These are phyloP conservation scores for Cryptotermes secundus DNA, from an alignment of 1,140 invertebrate genomes.

Conservation along the genomic window DNA sequence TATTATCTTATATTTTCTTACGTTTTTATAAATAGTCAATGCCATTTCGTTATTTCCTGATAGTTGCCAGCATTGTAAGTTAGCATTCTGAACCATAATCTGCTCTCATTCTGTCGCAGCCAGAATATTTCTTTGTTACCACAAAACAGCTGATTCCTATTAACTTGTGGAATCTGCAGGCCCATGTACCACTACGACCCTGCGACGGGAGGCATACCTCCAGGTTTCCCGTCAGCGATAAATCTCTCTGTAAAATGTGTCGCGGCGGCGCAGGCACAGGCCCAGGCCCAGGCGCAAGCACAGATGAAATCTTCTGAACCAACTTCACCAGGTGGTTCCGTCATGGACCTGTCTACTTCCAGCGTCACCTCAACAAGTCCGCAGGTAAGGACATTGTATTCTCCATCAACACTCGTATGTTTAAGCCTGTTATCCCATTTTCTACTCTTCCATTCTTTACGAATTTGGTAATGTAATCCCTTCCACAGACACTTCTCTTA, in stretches of 20 bases:
- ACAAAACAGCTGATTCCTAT: not conserved
- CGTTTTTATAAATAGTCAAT: not conserved
- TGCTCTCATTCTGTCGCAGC: not conserved
- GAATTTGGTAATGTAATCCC: not conserved
- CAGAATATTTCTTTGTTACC: not conserved
- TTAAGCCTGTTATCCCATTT: not conserved
- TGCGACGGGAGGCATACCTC: constrained; percentile 57
- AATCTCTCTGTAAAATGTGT: constrained; percentile 81
- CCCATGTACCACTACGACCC: constrained; percentile 79
- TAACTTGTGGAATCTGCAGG: constrained; percentile 48
- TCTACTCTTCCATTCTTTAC: not conserved
- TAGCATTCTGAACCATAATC: not conserved
- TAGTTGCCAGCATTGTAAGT: not conserved
- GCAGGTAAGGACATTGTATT: constrained; percentile 57
- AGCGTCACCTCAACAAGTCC: constrained; percentile 80
- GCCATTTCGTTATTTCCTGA: not conserved
- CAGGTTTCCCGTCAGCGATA: constrained; percentile 73
- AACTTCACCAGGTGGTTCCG: constrained; percentile 70
- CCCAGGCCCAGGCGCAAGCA: constrained; percentile 57
- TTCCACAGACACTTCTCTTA: not conserved
- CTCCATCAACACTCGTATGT: not conserved
- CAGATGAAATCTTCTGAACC: constrained; percentile 55
- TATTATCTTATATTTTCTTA: not conserved
- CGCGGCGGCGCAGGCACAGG: constrained; percentile 49
- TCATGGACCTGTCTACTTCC: constrained; percentile 84